Base-by-base conservation (phyloP, 2,888 invertebrate genomes). In the Perizoma flavofasciatum region DNA sequence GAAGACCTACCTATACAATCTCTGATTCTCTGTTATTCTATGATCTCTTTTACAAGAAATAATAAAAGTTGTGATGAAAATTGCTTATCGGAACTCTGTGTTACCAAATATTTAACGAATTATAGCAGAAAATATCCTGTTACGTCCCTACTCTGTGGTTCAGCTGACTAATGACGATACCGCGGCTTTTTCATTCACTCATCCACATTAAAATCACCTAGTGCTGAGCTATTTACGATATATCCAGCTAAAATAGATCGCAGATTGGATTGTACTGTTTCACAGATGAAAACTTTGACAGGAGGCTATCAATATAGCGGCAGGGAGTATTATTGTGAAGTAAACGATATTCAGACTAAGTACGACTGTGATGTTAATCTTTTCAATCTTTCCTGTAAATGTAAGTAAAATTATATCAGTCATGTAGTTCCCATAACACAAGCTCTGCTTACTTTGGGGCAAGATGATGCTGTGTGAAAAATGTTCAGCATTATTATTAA, bases 111-210 rank as follows among this genome's bases (percentile, higher is more conserved):
- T 1, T 37, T 6, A 37, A 6, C 37, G 1, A 37, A 37, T 4
- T 37, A 1, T 5, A 37, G 7, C 7, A 6, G 7, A 37, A 6
- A 37, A 5, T 46, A 41, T 35, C 32, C 5, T 33, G 0, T 34
- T 10, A 33, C 33, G 10, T 60, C 5, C 8, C 9, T 39, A 11
- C 48, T 32, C 65, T 62, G 52, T 62, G 59, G 34, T 49, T 57
- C 53, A 79, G 82, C 82, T 86, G 82, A 85, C 83, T 86, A 86
- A 88, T 87, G 83, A 81, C 75, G 74, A 72, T 41, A 49, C 75
- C 71, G 72, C 67, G 71, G 78, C 79, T 78, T 78, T 79, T 82
- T 78, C 83, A 81, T 85, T 86, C 86, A 81, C 76, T 82, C 79
- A 77, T 72, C 74, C 76, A 68, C 80, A 79, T 79, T 74, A 80